Percentiles rank a stretch among this genome's conserved stretches.
These are phyloP conservation scores for Agriotes lineatus DNA, from an alignment of 2,888 invertebrate genomes.

Conservation along the genomic window DNA sequence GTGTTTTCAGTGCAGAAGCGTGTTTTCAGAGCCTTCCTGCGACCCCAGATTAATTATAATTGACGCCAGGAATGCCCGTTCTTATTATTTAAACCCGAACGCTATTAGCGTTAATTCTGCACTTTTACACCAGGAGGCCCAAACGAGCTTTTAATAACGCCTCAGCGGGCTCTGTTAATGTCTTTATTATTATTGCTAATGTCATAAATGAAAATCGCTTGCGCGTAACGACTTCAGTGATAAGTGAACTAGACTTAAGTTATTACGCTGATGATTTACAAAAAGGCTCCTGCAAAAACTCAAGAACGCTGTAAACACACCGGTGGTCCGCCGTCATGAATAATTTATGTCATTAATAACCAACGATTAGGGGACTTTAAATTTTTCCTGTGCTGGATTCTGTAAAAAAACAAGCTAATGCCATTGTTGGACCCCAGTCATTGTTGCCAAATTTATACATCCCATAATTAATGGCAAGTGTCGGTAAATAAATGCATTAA, in stretches of 20 bases:
- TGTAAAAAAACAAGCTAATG: too few species aligned
- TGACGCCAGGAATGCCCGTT: too few species aligned
- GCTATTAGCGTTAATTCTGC: too few species aligned
- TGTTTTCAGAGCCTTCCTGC: not conserved
- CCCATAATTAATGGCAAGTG: too few species aligned
- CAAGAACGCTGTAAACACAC: not conserved
- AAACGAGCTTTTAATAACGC: conserved; percentile 16
- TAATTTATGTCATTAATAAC: conserved; percentile 7
- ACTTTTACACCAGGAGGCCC: too few species aligned
- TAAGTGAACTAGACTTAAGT: not conserved
- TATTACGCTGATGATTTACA: not conserved
- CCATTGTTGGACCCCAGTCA: conserved; percentile 1
- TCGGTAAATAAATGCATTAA: too few species aligned
- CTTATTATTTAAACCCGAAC: too few species aligned
- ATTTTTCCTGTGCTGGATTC: not conserved
- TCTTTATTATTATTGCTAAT: conserved; percentile 16
- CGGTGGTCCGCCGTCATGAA: not conserved
- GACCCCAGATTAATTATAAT: not conserved
- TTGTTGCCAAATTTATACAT: too few species aligned
- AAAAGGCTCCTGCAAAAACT: not conserved
- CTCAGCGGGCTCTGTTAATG: not conserved
- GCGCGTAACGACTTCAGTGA: not conserved
- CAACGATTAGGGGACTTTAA: not conserved
- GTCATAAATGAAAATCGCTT: conserved; percentile 2
- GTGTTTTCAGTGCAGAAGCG: conserved; percentile 1